Conservation (phyloP, 2,888 invertebrate genomes). For the Resseliella maxima region DNA sequence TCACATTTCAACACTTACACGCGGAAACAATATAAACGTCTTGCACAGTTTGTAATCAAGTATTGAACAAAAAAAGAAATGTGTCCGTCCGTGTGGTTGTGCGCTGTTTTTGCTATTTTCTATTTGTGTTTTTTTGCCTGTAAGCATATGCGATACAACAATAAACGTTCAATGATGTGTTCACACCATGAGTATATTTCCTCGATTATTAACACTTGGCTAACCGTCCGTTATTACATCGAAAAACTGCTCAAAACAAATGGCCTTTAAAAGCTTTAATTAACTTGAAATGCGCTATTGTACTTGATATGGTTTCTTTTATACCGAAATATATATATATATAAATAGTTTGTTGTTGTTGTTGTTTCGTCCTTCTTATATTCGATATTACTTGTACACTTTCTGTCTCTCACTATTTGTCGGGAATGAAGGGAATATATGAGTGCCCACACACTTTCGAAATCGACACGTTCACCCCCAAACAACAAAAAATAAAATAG, state of each 20-base stretch:
- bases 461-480: no score
- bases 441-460: no score
- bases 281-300: background rate
- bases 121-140: background rate
- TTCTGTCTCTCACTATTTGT: background rate
- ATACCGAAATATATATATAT: slow-evolving; percentile 16
- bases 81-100: no score
- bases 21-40: slow-evolving; percentile 9
- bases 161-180: background rate
- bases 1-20: background rate
- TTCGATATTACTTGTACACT: background rate
- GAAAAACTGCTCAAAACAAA: background rate
- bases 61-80: background rate
- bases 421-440: no score
- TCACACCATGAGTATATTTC: background rate
- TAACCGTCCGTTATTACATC: background rate
- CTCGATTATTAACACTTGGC: slow-evolving; percentile 31
- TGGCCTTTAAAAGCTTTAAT: slow-evolving; percentile 27
- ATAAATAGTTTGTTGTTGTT: no score
- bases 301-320: slow-evolving; percentile 41
- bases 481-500: no score
- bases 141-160: background rate
- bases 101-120: background rate
- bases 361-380: no score
- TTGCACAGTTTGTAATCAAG: background rate